Evolutionary conservation across 1,140 invertebrate genomes (phyloP).

Genomic region (Pteromalus puparum): DNA sequence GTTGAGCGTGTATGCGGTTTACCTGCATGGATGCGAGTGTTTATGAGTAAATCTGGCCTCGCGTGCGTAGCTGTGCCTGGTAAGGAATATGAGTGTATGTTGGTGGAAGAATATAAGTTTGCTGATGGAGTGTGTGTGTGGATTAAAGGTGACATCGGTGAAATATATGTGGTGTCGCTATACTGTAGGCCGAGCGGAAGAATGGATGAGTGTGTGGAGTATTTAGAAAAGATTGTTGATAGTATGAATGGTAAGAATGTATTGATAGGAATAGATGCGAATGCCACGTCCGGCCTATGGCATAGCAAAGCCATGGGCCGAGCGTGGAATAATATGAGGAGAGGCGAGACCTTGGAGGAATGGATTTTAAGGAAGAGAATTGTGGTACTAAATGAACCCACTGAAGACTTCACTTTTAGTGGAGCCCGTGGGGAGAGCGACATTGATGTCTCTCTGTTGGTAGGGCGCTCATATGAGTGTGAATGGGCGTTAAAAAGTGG

Average conservation of each 20-base stretch:
- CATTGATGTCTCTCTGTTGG: conserved; percentile 36
- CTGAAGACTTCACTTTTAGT: conserved; percentile 19
- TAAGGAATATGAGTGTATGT: conserved; percentile 9
- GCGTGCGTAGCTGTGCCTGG: not conserved
- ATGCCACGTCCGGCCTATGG: conserved; percentile 53
- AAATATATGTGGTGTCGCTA: conserved; percentile 37
- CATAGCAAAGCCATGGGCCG: not conserved
- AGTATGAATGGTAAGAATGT: conserved; percentile 2
- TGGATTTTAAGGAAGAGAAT: not conserved
- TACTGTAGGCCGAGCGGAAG: conserved; percentile 41
- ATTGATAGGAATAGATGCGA: conserved; percentile 50
- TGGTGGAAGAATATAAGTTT: conserved; percentile 54
- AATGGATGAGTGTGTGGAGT: conserved; percentile 26
- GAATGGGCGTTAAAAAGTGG: conserved; percentile 12
- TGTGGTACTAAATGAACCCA: conserved; percentile 43
- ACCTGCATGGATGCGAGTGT: not conserved
- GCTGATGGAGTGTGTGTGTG: conserved; percentile 45
- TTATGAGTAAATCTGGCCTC: not conserved
- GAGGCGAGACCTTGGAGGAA: not conserved
- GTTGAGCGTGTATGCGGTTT: not conserved
- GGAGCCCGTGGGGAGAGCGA: conserved; percentile 48
- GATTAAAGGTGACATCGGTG: conserved; percentile 40
- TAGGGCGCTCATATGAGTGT: not conserved
- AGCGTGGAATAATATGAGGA: not conserved
- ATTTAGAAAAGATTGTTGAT: conserved; percentile 27